Percentiles rank a stretch among this genome's conserved stretches.
phyloP scores from a whole-genome alignment of 1,140 invertebrate species.

The Varroa destructor region DNA sequence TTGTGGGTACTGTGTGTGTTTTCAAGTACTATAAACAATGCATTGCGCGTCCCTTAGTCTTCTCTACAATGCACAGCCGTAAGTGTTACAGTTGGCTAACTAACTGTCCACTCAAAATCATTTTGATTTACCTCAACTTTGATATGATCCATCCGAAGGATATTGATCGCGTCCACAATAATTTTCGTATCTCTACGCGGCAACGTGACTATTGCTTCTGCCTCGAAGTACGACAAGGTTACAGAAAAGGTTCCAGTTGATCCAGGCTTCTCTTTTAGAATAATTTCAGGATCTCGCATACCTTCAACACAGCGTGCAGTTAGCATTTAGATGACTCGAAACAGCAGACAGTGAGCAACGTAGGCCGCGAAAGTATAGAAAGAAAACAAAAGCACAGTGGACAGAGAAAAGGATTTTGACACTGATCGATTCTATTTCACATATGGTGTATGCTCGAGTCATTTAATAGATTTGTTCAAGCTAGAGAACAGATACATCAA shows the following conservation, averaged over 20 bases:
- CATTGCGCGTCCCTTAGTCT: too few species aligned
- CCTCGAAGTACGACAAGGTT: constrained; percentile 1
- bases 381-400: background rate
- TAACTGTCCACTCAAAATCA: too few species aligned
- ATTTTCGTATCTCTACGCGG: background rate
- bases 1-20: too few species aligned
- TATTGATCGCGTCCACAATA: background rate
- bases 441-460: background rate
- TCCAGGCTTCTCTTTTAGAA: background rate
- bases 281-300: constrained; percentile 2
- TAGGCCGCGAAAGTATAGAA: background rate
- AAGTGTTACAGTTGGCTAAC: too few species aligned
- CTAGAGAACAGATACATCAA: background rate
- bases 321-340: background rate
- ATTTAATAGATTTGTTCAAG: background rate
- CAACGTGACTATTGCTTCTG: background rate
- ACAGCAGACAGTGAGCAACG: background rate
- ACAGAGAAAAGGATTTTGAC: background rate
- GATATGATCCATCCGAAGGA: background rate
- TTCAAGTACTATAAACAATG: too few species aligned
- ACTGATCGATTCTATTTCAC: background rate
- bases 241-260: background rate
- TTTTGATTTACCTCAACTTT: background rate
- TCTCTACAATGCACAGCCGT: too few species aligned
- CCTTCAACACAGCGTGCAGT: background rate